Percentiles rank a stretch among this genome's conserved stretches.
Evolutionary conservation across 1,140 invertebrate species (phyloP).

Genomic region (Drosophila bipectinata): DNA sequence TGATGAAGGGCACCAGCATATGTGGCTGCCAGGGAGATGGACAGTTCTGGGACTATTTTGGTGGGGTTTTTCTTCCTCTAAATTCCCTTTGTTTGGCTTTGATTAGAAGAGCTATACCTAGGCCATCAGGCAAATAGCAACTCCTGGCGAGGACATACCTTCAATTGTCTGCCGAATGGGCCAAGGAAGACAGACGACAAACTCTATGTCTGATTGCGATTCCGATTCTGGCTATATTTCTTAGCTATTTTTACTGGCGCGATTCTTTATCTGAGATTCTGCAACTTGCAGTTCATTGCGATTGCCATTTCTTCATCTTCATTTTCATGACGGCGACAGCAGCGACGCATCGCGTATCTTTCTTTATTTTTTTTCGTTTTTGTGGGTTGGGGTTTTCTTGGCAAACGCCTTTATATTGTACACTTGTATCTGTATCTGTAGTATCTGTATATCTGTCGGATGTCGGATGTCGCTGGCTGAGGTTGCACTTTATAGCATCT

Average conservation of each 20-base stretch:
- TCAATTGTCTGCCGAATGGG: constrained; percentile 30
- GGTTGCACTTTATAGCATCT: constrained; percentile 54
- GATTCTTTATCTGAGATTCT: constrained; percentile 76
- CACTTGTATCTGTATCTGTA: constrained; percentile 52
- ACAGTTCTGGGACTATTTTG: constrained; percentile 40
- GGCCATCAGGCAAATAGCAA: background rate
- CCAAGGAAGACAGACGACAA: constrained; percentile 2
- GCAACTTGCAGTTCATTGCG: constrained; percentile 69
- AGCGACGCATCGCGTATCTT: constrained; percentile 32
- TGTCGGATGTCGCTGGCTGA: constrained; percentile 29
- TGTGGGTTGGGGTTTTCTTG: constrained; percentile 61
- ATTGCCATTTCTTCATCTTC: constrained; percentile 61
- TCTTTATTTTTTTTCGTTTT: constrained; percentile 3
- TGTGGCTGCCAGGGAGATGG: constrained; percentile 33
- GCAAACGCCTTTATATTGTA: constrained; percentile 72
- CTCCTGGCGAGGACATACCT: constrained; percentile 35
- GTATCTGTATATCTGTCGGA: constrained; percentile 14
- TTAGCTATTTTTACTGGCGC: constrained; percentile 70
- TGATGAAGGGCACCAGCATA: constrained; percentile 74
- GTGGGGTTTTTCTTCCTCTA: background rate
- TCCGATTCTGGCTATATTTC: constrained; percentile 49
- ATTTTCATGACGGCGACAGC: constrained; percentile 41
- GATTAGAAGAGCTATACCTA: background rate
- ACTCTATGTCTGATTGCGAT: constrained; percentile 23
- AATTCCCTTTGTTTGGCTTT: constrained; percentile 8